Base-by-base conservation (phyloP, 1,140 invertebrate genomes). In the Agrypnia vestita region DNA sequence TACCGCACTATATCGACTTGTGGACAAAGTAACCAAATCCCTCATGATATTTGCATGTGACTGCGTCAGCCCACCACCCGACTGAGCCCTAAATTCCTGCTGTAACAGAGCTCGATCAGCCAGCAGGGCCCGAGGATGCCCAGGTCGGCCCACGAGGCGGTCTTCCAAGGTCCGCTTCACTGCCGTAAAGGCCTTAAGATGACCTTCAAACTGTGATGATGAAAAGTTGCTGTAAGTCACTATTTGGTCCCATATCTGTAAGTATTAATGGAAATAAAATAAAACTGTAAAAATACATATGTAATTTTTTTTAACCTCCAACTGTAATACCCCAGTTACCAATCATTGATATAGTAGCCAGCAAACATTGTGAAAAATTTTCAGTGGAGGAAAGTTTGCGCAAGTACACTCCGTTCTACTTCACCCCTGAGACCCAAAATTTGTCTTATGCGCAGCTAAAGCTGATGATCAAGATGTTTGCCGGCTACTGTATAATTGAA, bases 41-140 rank as follows among this genome's bases (percentile, higher is more conserved):
- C 91, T 83, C 61, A 95, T 88, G 64, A 95, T 90, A 8, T 86
- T 84, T 69, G 89, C 87, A 83, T 95, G 94, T 3, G 91, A 90
- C 51, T 89, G 86, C 0, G 93, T 21, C 92, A 84, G 85, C 51
- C 86, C 84, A 61, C 84, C 86, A 12, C 85, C 85, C 35, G 86
- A 85, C 72, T 90, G 86, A 46, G 86, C 85, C n/a, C 93, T 85
- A 56, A 92, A 89, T 84, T 93, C 92, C 78, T 96, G 94, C 82
- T 95, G 94, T 43, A 95, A 84, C 69, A 91, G 87, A 12, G 92
- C 89, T 64, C 93, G 86, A 79, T 94, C 92, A 15, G 95, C 89
- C 47, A 95, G 86, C 25, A 95, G 84, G n/a, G 90, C 86, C 76
- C 93, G 87, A 17, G 95, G 88, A 84, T 94, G 91, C 35, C 89